These are phyloP conservation scores for Ramphastos sulfuratus DNA, from an alignment of 2,113 vertebrate genomes.

Conservation along the genomic window DNA sequence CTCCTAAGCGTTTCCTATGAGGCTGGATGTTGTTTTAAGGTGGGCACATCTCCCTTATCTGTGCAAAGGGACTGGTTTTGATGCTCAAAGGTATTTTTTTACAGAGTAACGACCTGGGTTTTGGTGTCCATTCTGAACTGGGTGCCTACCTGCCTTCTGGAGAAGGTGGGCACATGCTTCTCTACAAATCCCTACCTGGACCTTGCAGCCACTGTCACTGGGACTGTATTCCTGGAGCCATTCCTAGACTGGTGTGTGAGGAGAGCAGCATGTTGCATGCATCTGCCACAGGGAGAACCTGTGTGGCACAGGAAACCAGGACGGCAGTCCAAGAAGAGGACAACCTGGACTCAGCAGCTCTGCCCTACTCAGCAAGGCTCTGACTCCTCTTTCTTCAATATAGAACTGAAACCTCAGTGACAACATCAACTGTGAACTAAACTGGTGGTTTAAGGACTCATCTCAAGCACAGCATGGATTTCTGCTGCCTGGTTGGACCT, in stretches of 20 bases:
- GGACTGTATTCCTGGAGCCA: not conserved
- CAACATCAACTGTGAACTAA: not conserved
- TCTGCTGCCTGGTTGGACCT: not conserved
- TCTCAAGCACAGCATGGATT: not conserved
- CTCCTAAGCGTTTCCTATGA: rapidly evolving
- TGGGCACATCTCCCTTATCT: not conserved
- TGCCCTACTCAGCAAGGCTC: not conserved
- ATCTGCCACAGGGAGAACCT: not conserved
- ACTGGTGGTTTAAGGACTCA: not conserved
- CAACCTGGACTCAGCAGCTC: not conserved
- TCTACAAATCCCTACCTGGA: not conserved
- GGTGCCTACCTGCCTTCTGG: not conserved
- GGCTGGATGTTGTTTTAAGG: not conserved
- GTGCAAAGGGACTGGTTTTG: not conserved
- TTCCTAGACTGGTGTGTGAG: not conserved
- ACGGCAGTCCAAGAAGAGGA: not conserved
- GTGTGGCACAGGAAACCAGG: not conserved
- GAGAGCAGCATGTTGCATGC: not conserved
- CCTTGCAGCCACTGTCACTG: too few species aligned
- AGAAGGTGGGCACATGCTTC: not conserved
- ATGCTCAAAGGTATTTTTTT: not conserved
- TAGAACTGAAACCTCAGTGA: not conserved
- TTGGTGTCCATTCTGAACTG: not conserved
- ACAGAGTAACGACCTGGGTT: rapidly evolving
- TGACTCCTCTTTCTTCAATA: not conserved